These are phyloP conservation scores for Leptatherina wallacei DNA, from an alignment of 2,797 vertebrate species.

Conservation along the genomic window DNA sequence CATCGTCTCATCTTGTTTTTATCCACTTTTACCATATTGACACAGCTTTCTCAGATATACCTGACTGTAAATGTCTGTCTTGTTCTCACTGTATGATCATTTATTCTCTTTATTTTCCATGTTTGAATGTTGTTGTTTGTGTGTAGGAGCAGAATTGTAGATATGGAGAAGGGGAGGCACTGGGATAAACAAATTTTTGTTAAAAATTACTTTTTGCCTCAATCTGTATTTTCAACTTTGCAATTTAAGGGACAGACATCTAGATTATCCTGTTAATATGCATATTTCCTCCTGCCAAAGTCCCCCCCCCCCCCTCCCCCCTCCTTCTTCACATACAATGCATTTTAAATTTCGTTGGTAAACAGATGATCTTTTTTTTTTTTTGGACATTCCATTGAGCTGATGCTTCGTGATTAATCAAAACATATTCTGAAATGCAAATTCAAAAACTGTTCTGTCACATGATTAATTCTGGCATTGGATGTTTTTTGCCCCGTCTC, in stretches of 20 bases:
- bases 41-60: conserved; percentile 69
- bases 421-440: conserved; percentile 34
- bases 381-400: conserved; percentile 37
- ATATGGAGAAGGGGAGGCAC: conserved; percentile 52
- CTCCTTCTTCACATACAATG: neutral
- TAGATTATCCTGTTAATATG: conserved; percentile 43
- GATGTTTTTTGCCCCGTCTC: neutral
- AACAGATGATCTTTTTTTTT: conserved; percentile 34
- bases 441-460: conserved; percentile 47
- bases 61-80: conserved; percentile 74
- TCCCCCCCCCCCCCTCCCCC: too few species aligned
- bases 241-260: conserved; percentile 62
- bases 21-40: conserved; percentile 59
- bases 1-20: conserved; percentile 51
- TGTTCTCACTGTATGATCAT: conserved; percentile 66
- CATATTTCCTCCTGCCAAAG: conserved; percentile 39
- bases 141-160: conserved; percentile 64
- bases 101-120: conserved; percentile 56
- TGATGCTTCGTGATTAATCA: conserved; percentile 47
- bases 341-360: neutral
- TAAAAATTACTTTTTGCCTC: conserved; percentile 30
- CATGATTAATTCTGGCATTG: conserved; percentile 50
- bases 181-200: conserved; percentile 35
- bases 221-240: conserved; percentile 46
- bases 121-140: conserved; percentile 56